Percentiles rank a stretch among this genome's conserved stretches.
Evolutionary conservation across 1,140 invertebrate genomes (phyloP).

Genomic region (Drosophila obscura): DNA sequence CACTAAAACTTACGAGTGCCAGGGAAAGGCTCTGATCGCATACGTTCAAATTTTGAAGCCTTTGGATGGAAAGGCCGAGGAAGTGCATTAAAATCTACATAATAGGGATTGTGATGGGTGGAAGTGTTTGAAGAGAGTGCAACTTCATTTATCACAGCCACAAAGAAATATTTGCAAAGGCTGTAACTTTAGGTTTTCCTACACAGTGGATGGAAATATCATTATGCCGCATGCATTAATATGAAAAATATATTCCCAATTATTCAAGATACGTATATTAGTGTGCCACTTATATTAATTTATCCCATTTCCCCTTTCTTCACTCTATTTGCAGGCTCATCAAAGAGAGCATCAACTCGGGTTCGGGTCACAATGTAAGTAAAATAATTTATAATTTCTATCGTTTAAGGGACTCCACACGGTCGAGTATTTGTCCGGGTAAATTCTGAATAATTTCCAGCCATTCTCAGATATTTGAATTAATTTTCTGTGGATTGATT

Average conservation of each 20-base stretch:
- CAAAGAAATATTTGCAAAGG: no score
- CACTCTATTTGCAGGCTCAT: constrained; percentile 1
- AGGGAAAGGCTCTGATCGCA: constrained; percentile 1
- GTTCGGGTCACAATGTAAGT: constrained; percentile 68
- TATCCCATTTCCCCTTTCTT: constrained; percentile 11
- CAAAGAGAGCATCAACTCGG: constrained; percentile 12
- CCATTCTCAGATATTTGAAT: constrained; percentile 42
- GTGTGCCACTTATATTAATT: constrained; percentile 36
- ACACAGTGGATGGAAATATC: background rate
- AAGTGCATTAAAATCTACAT: no score
- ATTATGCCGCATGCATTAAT: constrained; percentile 13
- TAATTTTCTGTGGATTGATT: constrained; percentile 35
- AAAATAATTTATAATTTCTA: constrained; percentile 50
- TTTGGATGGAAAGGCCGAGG: no score
- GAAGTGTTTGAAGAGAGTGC: no score
- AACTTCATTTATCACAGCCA: no score
- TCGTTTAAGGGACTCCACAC: constrained; percentile 15
- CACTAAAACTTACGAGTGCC: background rate
- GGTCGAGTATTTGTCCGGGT: background rate
- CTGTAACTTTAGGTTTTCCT: background rate
- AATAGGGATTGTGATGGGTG: no score
- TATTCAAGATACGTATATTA: constrained; percentile 23
- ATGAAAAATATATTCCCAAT: constrained; percentile 6
- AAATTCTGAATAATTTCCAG: constrained; percentile 36
- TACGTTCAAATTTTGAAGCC: no score